These are phyloP conservation scores for Chymomyza costata DNA, from an alignment of 1,140 invertebrate genomes.

Conservation along the genomic window DNA sequence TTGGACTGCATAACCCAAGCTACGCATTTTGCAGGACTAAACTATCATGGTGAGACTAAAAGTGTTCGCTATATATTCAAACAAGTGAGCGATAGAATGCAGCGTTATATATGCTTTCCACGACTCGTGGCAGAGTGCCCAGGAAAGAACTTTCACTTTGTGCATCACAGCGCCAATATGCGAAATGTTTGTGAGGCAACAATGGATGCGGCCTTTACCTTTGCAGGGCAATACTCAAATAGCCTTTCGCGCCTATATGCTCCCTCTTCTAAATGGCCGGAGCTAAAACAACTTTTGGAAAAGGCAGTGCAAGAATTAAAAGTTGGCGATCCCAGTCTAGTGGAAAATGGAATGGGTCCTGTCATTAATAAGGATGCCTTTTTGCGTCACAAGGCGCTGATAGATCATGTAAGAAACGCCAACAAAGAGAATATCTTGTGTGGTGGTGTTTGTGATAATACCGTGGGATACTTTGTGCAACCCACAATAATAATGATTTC, in stretches of 20 bases:
- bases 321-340: conserved; percentile 89
- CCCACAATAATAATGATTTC: conserved; percentile 93
- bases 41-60: conserved; percentile 86
- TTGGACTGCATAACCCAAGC: conserved; percentile 91
- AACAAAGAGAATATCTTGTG: conserved; percentile 86
- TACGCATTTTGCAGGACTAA: conserved; percentile 91
- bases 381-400: conserved; percentile 88
- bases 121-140: conserved; percentile 96
- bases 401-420: conserved; percentile 90
- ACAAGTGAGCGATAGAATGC: conserved; percentile 91
- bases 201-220: conserved; percentile 94
- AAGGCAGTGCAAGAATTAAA: conserved; percentile 78
- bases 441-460: conserved; percentile 91
- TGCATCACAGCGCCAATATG: conserved; percentile 93
- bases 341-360: conserved; percentile 88
- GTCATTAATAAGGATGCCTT: conserved; percentile 96
- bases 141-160: conserved; percentile 98
- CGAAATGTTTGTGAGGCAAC: conserved; percentile 85
- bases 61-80: conserved; percentile 94
- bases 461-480: conserved; percentile 93
- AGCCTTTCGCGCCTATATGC: conserved; percentile 97
- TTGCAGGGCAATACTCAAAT: conserved; percentile 97
- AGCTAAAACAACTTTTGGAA: conserved; percentile 15
- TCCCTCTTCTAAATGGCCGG: conserved; percentile 90
- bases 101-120: conserved; percentile 91